Conservation (phyloP, 2,888 invertebrate genomes). For the Orthonychiurus folsomi region DNA sequence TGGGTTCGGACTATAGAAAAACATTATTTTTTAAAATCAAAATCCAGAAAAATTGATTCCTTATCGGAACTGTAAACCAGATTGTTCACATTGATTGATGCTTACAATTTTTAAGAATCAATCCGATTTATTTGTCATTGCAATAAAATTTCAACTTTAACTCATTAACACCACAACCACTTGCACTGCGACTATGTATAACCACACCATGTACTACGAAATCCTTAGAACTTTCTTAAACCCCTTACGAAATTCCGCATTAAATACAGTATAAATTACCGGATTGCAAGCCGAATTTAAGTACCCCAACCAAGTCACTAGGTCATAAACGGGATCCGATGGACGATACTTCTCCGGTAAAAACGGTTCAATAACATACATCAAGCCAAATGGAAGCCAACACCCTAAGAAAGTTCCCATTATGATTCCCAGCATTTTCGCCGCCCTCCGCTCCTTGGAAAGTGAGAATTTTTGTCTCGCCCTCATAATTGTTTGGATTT, state of each 20-base stretch:
- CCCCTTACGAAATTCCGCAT: conserved; percentile 5
- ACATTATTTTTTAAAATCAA: no score
- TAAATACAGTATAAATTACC: conserved; percentile 8
- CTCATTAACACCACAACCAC: no score
- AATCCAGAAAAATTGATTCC: no score
- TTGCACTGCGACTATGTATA: no score
- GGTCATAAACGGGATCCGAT: background rate
- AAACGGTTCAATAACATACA: conserved; percentile 7
- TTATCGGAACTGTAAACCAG: no score
- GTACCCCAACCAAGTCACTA: conserved; percentile 11
- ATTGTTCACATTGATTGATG: no score
- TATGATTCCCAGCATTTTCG: conserved; percentile 87
- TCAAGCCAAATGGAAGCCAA: conserved; percentile 11
- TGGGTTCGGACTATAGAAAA: no score
- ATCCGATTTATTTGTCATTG: no score
- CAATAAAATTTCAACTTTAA: no score
- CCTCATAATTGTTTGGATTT: conserved; percentile 4
- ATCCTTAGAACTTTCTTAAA: conserved; percentile 6
- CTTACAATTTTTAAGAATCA: no score
- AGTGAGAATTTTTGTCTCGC: conserved; percentile 53
- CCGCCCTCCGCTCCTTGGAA: conserved; percentile 86
- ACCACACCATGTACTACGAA: no score
- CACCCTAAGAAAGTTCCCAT: conserved; percentile 82
- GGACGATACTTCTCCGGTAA: conserved; percentile 2
- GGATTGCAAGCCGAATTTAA: conserved; percentile 9